Conservation (phyloP, 2,797 vertebrate species). For the Triplophysa bombifrons region DNA sequence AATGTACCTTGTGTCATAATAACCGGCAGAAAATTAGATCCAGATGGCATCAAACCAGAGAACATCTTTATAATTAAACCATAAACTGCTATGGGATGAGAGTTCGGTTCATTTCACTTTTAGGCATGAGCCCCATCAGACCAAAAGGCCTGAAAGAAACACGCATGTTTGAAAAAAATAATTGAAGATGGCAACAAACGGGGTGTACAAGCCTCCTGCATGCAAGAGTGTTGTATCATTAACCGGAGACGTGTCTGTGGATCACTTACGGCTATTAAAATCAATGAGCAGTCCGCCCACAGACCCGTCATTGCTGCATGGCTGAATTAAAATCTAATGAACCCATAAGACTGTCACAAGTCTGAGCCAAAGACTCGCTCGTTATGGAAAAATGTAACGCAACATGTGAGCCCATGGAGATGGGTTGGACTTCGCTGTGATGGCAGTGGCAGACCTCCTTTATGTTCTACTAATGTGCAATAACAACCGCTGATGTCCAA, state of each 20-base stretch:
- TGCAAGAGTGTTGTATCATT: conserved; percentile 18
- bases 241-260: conserved; percentile 31
- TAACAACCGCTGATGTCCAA: not conserved
- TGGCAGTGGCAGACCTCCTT: not conserved
- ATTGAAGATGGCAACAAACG: conserved; percentile 14
- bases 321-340: conserved; percentile 52
- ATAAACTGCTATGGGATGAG: conserved; percentile 18
- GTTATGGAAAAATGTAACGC: conserved; percentile 4
- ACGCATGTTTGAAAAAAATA: conserved; percentile 5
- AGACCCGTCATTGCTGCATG: conserved; percentile 33
- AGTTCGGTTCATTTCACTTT: not conserved
- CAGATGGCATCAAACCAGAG: not conserved
- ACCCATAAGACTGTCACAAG: conserved; percentile 32
- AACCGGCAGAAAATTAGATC: conserved; percentile 5
- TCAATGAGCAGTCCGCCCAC: conserved; percentile 39
- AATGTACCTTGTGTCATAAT: not conserved
- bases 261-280: conserved; percentile 43
- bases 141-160: not conserved
- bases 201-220: conserved; percentile 31
- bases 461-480: not conserved
- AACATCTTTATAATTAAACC: conserved; percentile 16
- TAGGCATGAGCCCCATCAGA: not conserved
- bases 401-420: not conserved
- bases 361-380: not conserved
- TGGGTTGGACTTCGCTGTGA: not conserved